phyloP scores from a whole-genome alignment of 1,140 invertebrate species.

The Papilio xuthus region DNA sequence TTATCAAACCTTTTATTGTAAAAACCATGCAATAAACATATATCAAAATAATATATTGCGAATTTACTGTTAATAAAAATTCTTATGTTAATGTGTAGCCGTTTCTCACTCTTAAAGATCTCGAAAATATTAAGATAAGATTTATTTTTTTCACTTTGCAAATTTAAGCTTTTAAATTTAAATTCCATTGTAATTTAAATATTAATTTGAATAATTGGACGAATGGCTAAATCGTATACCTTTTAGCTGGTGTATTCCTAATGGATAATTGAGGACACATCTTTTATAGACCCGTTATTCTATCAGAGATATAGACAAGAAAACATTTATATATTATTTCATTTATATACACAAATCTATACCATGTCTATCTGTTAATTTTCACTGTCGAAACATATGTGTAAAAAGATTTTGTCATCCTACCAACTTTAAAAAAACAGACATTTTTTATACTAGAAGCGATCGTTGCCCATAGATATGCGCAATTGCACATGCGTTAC shows the following conservation, averaged over 20 bases:
- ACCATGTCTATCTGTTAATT: no score
- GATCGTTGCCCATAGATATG: no score
- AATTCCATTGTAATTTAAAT: not conserved
- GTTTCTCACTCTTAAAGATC: constrained; percentile 7
- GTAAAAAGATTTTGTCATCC: no score
- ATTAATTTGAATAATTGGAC: constrained; percentile 13
- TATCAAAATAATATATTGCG: constrained; percentile 7
- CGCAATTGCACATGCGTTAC: no score
- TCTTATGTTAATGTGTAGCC: constrained; percentile 8
- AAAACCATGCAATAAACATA: not conserved
- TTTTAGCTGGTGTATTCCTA: not conserved
- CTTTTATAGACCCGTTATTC: not conserved
- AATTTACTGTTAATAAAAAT: constrained; percentile 20
- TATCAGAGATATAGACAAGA: not conserved
- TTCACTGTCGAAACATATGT: no score
- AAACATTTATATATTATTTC: not conserved
- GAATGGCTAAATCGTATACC: not conserved
- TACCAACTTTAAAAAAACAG: no score
- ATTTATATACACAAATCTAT: not conserved
- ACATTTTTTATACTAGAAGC: no score
- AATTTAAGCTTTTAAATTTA: not conserved
- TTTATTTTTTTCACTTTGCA: constrained; percentile 14
- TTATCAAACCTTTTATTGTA: not conserved
- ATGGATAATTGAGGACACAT: not conserved
- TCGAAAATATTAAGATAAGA: constrained; percentile 6